These are phyloP conservation scores for Nicator chloris DNA, from an alignment of 2,113 vertebrate genomes.

Conservation along the genomic window DNA sequence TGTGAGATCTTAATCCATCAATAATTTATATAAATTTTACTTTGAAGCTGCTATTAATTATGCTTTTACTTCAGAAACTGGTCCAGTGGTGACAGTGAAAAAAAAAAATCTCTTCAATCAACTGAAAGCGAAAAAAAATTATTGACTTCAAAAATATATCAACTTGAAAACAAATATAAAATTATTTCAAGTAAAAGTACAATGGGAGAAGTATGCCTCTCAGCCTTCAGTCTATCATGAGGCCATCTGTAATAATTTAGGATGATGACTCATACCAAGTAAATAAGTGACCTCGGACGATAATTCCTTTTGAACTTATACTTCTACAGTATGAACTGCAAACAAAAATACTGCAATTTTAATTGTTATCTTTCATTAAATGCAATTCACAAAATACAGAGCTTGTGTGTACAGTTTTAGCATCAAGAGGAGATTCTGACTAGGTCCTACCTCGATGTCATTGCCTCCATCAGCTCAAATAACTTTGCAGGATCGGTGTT, in stretches of 20 bases:
- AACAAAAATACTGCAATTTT: background rate
- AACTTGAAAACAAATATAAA: background rate
- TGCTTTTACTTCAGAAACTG: background rate
- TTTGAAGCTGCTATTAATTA: background rate
- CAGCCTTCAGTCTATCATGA: background rate
- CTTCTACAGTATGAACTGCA: background rate
- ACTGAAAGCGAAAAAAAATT: background rate
- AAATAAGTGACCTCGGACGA: background rate
- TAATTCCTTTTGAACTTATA: background rate
- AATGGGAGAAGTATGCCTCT: background rate
- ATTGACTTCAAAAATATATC: background rate
- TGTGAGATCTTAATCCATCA: background rate
- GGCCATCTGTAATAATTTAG: background rate
- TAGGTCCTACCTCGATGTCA: background rate
- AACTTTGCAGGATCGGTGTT: background rate
- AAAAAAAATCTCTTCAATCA: background rate
- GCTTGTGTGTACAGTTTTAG: background rate
- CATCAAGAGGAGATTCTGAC: background rate
- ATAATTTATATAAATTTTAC: background rate
- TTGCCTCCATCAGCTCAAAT: background rate
- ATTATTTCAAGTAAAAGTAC: background rate
- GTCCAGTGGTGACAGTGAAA: fast-evolving
- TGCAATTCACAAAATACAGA: background rate
- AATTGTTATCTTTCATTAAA: background rate
- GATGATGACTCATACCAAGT: background rate